A percentile compares a stretch with the other conserved stretches of the same genome.
Conservation (phyloP, 2,888 invertebrate species). For the Mactromeris polynyma region DNA sequence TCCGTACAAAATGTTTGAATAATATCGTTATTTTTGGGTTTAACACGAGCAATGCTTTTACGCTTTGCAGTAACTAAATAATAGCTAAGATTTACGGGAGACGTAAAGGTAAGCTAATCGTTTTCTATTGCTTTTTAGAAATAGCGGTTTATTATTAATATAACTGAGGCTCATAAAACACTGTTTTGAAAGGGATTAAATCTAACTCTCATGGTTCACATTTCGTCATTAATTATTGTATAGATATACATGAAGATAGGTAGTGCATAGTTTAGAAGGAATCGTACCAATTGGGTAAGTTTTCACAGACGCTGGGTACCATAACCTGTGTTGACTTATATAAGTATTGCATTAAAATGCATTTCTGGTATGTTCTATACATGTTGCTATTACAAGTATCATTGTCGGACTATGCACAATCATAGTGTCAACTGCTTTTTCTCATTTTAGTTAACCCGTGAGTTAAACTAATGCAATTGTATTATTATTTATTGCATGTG, state of each 20-base stretch:
- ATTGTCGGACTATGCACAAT: no score
- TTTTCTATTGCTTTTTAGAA: slow-evolving; percentile 69
- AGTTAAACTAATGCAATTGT: no score
- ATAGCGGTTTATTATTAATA: slow-evolving; percentile 68
- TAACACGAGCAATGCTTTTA: slow-evolving; percentile 21
- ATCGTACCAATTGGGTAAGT: background rate
- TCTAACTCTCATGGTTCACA: slow-evolving; percentile 25
- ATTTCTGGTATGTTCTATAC: background rate
- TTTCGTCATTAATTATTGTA: slow-evolving; percentile 53
- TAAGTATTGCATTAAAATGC: background rate
- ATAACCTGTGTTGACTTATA: background rate
- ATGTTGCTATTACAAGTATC: no score
- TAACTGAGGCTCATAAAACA: slow-evolving; percentile 65
- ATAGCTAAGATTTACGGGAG: slow-evolving; percentile 65
- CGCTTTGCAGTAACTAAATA: slow-evolving; percentile 27
- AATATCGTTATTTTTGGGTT: slow-evolving; percentile 28
- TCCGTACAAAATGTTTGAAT: slow-evolving; percentile 24
- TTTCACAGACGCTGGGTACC: background rate
- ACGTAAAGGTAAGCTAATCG: slow-evolving; percentile 67
- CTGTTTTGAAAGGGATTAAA: slow-evolving; percentile 54
- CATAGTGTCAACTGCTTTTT: no score
- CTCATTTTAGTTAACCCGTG: no score
- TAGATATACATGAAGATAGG: background rate
- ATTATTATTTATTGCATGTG: no score
- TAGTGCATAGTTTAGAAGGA: background rate